Conservation (phyloP, 2,113 vertebrate species). For the Trematomus loennbergii region DNA sequence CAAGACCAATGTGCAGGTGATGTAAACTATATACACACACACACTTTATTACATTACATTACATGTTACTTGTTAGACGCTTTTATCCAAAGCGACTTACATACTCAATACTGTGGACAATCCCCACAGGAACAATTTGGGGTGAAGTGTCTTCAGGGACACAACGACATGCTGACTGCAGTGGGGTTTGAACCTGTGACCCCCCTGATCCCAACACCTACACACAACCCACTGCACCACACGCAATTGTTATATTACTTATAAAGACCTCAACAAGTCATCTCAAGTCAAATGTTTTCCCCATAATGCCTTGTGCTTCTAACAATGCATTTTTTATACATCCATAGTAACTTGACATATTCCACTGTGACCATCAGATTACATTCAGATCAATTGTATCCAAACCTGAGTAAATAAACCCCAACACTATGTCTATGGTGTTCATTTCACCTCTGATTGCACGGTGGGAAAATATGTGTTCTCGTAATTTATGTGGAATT, state of each 20-base stretch:
- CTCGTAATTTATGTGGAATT: conserved; percentile 20
- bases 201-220: too few relatives aligned
- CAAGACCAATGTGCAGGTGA: too few relatives aligned
- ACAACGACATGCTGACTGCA: too few relatives aligned
- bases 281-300: background rate
- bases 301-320: background rate
- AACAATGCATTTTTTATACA: background rate
- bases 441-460: background rate
- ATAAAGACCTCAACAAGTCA: background rate
- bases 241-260: background rate
- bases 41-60: too few relatives aligned
- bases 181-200: too few relatives aligned
- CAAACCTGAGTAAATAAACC: conserved; percentile 12
- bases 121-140: too few relatives aligned
- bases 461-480: conserved; percentile 20
- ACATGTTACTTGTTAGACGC: too few relatives aligned
- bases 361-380: background rate
- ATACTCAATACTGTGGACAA: too few relatives aligned
- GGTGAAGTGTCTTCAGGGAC: too few relatives aligned
- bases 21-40: too few relatives aligned
- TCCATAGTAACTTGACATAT: background rate
- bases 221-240: too few relatives aligned
- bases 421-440: background rate
- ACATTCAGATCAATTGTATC: background rate
- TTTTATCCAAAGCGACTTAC: too few relatives aligned